A percentile compares a stretch with the other conserved stretches of the same genome.
phyloP scores from a whole-genome alignment of 2,888 invertebrate species.

The Alloplasta piceator region DNA sequence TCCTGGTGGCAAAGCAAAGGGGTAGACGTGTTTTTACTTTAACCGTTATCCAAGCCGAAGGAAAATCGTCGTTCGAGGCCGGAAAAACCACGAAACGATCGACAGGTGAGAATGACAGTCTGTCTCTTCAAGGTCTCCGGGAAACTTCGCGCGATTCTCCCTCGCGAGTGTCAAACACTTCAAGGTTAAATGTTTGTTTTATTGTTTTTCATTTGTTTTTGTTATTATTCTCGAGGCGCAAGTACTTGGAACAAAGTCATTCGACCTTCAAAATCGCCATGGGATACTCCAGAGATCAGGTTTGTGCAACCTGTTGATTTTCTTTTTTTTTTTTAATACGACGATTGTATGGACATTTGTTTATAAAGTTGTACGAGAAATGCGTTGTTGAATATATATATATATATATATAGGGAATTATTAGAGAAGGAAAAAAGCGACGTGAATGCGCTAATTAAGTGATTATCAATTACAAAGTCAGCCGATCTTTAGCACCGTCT shows the following conservation, averaged over 20 bases:
- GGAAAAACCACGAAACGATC: constrained; percentile 75
- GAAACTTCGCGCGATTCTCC: constrained; percentile 68
- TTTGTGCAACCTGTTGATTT: constrained; percentile 35
- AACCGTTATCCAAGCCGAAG: constrained; percentile 74
- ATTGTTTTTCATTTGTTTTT: constrained; percentile 7
- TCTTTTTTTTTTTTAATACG: constrained; percentile 1
- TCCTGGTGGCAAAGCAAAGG: constrained; percentile 69
- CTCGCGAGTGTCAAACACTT: constrained; percentile 50
- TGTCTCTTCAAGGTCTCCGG: constrained; percentile 77
- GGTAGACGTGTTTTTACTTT: constrained; percentile 67
- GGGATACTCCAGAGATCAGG: constrained; percentile 30
- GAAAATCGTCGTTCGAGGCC: constrained; percentile 72
- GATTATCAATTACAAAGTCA: constrained; percentile 51
- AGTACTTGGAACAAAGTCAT: neutral
- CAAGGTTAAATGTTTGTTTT: constrained; percentile 51
- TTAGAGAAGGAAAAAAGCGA: constrained; percentile 1
- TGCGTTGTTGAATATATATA: constrained; percentile 2
- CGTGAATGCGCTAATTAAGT: constrained; percentile 44
- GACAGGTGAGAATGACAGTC: constrained; percentile 77
- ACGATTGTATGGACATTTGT: neutral
- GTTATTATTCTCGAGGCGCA: constrained; percentile 58
- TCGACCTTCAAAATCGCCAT: constrained; percentile 27
- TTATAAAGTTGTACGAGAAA: constrained; percentile 6
- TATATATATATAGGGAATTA: constrained; percentile 20
- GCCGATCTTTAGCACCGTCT: constrained; percentile 35